phyloP scores from a whole-genome alignment of 2,888 invertebrate genomes.

The Drosophila pseudotalamancana region DNA sequence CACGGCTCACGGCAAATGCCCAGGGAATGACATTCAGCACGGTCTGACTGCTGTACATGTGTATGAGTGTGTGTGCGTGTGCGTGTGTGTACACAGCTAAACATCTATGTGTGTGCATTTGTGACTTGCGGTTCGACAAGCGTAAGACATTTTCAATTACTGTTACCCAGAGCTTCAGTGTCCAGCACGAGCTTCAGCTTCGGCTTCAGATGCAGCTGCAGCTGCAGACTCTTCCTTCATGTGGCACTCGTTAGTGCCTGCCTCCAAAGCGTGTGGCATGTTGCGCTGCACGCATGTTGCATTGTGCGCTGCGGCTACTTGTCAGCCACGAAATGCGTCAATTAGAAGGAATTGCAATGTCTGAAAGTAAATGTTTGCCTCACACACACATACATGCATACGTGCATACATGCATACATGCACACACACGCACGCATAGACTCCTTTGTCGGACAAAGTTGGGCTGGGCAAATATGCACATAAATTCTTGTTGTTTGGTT shows the following conservation, averaged over 20 bases:
- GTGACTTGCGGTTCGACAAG: slow-evolving; percentile 79
- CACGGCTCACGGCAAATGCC: slow-evolving; percentile 53
- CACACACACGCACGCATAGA: neutral
- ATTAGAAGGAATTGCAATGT: slow-evolving; percentile 79
- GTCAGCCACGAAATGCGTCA: slow-evolving; percentile 78
- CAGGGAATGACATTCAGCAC: slow-evolving; percentile 54
- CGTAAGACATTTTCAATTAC: slow-evolving; percentile 83
- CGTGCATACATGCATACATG: neutral
- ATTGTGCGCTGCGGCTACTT: slow-evolving; percentile 52
- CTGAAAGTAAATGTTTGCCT: slow-evolving; percentile 48
- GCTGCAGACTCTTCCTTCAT: slow-evolving; percentile 1
- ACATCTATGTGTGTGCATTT: slow-evolving; percentile 39
- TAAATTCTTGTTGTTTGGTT: slow-evolving; percentile 58
- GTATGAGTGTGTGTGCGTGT: slow-evolving; percentile 16
- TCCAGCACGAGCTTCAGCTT: slow-evolving; percentile 16
- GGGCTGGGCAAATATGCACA: slow-evolving; percentile 55
- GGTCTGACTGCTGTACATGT: slow-evolving; percentile 10
- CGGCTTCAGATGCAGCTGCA: slow-evolving; percentile 6
- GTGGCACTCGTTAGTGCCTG: slow-evolving; percentile 41
- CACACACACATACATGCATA: too few species aligned
- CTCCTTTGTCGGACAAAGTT: slow-evolving; percentile 8
- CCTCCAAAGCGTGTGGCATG: slow-evolving; percentile 61
- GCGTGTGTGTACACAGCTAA: slow-evolving; percentile 5
- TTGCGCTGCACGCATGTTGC: slow-evolving; percentile 34
- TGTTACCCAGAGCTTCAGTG: slow-evolving; percentile 53